Base-by-base conservation (phyloP, 2,888 invertebrate species). In the Epistrophe eligans region DNA sequence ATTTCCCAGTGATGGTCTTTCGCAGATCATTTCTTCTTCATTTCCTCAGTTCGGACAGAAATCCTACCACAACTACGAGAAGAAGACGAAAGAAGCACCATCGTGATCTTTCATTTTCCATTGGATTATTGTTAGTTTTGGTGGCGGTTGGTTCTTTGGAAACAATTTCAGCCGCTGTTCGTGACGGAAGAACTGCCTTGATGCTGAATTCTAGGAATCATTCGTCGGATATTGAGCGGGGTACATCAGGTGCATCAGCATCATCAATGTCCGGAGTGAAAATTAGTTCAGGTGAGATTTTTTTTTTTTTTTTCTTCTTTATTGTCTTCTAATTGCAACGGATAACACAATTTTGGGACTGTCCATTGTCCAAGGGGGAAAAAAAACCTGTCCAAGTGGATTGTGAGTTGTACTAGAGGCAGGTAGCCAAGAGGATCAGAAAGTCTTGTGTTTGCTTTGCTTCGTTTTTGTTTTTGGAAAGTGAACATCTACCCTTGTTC, bases 201-300 rank as follows among this genome's bases (percentile, higher is more conserved):
- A 87, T 87, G 87, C 76, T 87, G 70, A 83, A 62, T 87, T 87
- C 87, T 66, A 87, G 79, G 87, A 87, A 87, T 76, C 62, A 87
- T 58, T 72, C 87, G 19, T 66, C 83, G 87, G 79, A 82, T 66
- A 72, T 60, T 50, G 76, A 55, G 40, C 64, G 87, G 71, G 62
- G 76, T 87, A 66, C 50, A 67, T 67, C 67, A 67, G 83, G 87
- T 87, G 87, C 87, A 87, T 66, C 79, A 83, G 66, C 82, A 76
- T 3, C 72, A 72, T 4, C 67, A 62, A 43, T 50, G 66, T 50
- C 83, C 55, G 87, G 87, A 79, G 62, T 58, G 60, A 87, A 87
- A 87, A 83, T 74, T 67, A 87, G 87, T 87, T 87, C 87, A 87
- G 87, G 87, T 87, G 71, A 76, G 87, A 4, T 13, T 28, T 73